A percentile compares a stretch with the other conserved stretches of the same genome.
These are phyloP conservation scores for Saiga tatarica DNA, from an alignment of 2,113 vertebrate genomes.

Conservation along the genomic window DNA sequence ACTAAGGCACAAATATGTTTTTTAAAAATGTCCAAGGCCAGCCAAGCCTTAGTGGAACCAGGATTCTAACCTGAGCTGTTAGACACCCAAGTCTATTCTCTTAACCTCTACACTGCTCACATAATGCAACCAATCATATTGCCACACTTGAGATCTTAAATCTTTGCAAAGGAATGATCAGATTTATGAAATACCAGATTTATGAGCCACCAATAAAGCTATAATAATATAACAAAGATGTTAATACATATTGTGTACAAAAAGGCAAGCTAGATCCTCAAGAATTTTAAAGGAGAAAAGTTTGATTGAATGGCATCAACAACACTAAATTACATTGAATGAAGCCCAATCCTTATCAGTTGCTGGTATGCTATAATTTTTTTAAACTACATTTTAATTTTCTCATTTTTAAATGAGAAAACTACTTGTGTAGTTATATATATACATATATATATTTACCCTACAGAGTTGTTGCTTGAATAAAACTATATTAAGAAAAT, in stretches of 20 bases:
- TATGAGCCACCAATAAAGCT: not conserved
- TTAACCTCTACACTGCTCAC: not conserved
- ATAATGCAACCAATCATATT: not conserved
- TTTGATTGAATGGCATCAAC: not conserved
- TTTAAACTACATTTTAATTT: not conserved
- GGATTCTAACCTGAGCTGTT: not conserved
- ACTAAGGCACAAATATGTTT: not conserved
- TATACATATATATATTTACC: not conserved
- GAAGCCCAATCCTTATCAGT: not conserved
- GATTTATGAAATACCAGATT: not conserved
- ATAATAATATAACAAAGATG: not conserved
- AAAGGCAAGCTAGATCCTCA: not conserved
- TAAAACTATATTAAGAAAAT: not conserved
- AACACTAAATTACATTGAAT: not conserved
- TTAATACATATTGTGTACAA: not conserved
- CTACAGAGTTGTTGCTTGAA: not conserved
- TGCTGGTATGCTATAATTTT: not conserved
- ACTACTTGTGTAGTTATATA: not conserved
- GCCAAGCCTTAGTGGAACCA: not conserved
- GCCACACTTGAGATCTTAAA: not conserved
- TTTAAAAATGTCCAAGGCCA: not conserved
- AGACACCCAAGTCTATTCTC: not conserved
- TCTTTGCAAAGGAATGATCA: not conserved
- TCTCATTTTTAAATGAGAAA: not conserved
- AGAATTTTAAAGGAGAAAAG: not conserved